Evolutionary conservation across 64 coral and sea anemone genomes (phyloP).

Genomic region (Actinia tenebrosa): DNA sequence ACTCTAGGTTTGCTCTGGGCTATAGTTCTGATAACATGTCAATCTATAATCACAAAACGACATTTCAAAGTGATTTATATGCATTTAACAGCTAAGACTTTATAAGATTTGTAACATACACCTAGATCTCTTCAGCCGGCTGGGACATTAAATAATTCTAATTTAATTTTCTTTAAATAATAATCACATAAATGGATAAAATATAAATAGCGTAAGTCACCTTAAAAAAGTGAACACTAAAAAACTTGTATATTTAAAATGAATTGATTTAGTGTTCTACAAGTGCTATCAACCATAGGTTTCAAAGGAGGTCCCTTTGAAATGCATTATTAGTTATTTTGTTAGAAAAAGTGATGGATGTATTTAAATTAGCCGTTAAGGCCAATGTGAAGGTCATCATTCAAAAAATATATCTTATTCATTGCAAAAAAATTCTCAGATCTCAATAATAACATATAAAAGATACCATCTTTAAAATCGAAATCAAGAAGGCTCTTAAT

Average conservation of each 20-base stretch:
- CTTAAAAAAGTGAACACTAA: background rate
- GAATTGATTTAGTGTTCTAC: background rate
- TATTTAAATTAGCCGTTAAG: background rate
- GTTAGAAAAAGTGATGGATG: background rate
- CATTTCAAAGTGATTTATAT: conserved; percentile 9
- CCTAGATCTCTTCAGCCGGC: background rate
- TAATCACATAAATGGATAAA: background rate
- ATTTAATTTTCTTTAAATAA: background rate
- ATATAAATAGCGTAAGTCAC: background rate
- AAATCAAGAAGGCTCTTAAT: background rate
- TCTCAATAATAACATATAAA: background rate
- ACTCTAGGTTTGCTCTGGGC: background rate
- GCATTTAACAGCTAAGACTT: background rate
- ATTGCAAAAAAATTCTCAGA: background rate
- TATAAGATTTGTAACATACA: background rate
- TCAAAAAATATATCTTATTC: background rate
- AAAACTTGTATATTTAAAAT: background rate
- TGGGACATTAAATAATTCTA: background rate
- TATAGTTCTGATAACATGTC: background rate
- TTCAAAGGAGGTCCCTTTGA: background rate
- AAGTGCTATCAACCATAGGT: background rate
- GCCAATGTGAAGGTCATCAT: conserved; percentile 11
- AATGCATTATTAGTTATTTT: background rate
- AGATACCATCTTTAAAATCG: background rate
- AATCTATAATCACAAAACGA: background rate